phyloP scores from a whole-genome alignment of 2,113 vertebrate species.

The Ovis canadensis region DNA sequence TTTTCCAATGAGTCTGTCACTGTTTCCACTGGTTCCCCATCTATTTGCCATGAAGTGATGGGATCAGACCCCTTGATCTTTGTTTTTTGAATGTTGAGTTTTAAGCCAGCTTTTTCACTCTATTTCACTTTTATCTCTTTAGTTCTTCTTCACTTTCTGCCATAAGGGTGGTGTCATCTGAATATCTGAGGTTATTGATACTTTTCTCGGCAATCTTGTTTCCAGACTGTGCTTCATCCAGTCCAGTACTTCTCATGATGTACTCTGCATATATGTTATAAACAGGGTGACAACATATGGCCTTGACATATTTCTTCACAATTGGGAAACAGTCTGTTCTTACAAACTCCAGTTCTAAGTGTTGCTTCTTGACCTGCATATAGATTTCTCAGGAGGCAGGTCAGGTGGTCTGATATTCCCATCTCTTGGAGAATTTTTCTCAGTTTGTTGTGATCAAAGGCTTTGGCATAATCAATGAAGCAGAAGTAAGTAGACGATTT shows the following conservation, averaged over 20 bases:
- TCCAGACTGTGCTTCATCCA: background rate
- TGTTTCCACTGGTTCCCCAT: background rate
- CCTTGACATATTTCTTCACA: background rate
- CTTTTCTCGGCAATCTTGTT: background rate
- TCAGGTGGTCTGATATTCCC: background rate
- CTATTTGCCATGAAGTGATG: background rate
- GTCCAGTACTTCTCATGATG: background rate
- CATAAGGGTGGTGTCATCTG: background rate
- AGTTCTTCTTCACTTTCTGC: background rate
- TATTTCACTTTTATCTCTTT: background rate
- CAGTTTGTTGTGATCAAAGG: background rate
- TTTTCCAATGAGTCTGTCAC: background rate
- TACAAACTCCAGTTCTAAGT: background rate
- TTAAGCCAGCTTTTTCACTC: background rate
- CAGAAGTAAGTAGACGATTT: fast-evolving
- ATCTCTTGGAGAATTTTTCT: background rate
- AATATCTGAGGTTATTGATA: background rate
- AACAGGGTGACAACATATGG: background rate
- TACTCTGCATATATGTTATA: background rate
- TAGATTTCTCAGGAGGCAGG: background rate
- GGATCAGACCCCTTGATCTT: background rate
- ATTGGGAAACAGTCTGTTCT: background rate
- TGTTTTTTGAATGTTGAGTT: fast-evolving
- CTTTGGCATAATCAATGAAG: background rate
- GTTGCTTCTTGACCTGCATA: background rate